phyloP scores from a whole-genome alignment of 2,113 vertebrate species.

The Indicator indicator region DNA sequence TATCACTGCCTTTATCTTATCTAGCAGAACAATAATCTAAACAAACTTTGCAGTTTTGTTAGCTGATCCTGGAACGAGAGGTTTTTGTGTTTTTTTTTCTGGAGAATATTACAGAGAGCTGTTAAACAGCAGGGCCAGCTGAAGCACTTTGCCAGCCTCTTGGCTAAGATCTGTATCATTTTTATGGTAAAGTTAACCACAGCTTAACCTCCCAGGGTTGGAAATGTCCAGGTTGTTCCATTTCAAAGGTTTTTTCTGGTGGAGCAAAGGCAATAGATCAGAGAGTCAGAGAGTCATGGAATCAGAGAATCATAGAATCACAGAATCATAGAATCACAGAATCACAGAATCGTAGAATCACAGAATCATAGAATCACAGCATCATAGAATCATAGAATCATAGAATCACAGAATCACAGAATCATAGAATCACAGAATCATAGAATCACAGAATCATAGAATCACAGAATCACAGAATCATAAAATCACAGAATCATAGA shows the following conservation, averaged over 20 bases:
- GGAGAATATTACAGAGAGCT: conserved; percentile 70
- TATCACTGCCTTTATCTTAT: conserved; percentile 83
- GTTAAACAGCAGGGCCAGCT: conserved; percentile 70
- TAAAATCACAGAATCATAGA: no score
- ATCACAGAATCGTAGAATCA: no score
- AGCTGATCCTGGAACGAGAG: conserved; percentile 73
- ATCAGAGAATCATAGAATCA: no score
- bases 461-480: no score
- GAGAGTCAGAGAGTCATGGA: no score
- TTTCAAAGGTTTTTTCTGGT: conserved; percentile 5
- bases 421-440: no score
- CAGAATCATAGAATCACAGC: no score
- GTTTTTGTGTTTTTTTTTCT: conserved; percentile 25
- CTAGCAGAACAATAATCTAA: conserved; percentile 79
- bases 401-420: no score
- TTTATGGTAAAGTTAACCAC: conserved; percentile 59
- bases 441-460: no score
- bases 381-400: no score
- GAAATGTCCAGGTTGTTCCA: conserved; percentile 26
- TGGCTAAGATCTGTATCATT: conserved; percentile 72
- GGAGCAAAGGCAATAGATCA: neutral
- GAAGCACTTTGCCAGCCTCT: conserved; percentile 75
- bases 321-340: no score
- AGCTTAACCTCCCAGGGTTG: conserved; percentile 1
- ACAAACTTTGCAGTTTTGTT: conserved; percentile 77